phyloP scores from a whole-genome alignment of 2,888 invertebrate species.

The Yponomeuta cagnagella region DNA sequence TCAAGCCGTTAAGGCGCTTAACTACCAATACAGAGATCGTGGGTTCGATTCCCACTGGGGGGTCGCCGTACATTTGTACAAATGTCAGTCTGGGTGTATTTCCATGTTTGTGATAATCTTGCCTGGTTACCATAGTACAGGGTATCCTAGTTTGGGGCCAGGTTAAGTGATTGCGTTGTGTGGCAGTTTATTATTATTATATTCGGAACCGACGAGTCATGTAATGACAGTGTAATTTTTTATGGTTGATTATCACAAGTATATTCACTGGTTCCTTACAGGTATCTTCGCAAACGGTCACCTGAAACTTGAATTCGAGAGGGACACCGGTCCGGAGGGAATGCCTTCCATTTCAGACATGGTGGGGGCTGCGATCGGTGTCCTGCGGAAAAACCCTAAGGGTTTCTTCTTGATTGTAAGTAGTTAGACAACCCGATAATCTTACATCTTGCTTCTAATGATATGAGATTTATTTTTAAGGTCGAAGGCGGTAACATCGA shows the following conservation, averaged over 20 bases:
- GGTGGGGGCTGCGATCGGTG: slow-evolving; percentile 84
- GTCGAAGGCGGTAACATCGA: slow-evolving; percentile 92
- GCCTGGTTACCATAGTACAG: too few relatives aligned
- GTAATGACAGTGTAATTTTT: background rate
- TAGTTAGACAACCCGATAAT: slow-evolving; percentile 15
- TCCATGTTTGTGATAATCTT: too few relatives aligned
- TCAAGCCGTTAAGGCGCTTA: too few relatives aligned
- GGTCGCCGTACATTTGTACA: too few relatives aligned
- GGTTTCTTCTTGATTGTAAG: slow-evolving; percentile 85
- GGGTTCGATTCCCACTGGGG: too few relatives aligned
- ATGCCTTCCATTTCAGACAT: slow-evolving; percentile 88
- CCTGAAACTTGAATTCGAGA: slow-evolving; percentile 82
- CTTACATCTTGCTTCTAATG: background rate
- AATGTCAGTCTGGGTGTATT: too few relatives aligned
- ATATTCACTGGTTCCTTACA: slow-evolving; percentile 29
- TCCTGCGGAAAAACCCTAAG: slow-evolving; percentile 78
- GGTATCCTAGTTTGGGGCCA: too few relatives aligned
- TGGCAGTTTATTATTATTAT: too few relatives aligned
- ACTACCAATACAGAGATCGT: too few relatives aligned
- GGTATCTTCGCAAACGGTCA: slow-evolving; percentile 89
- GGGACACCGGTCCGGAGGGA: slow-evolving; percentile 78
- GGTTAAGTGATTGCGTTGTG: too few relatives aligned
- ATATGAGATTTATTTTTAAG: slow-evolving; percentile 39
- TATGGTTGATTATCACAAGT: background rate
- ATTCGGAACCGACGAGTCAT: too few relatives aligned